These are phyloP conservation scores for Drosophila cyrtoloma DNA, from an alignment of 2,888 invertebrate genomes.

Conservation along the genomic window DNA sequence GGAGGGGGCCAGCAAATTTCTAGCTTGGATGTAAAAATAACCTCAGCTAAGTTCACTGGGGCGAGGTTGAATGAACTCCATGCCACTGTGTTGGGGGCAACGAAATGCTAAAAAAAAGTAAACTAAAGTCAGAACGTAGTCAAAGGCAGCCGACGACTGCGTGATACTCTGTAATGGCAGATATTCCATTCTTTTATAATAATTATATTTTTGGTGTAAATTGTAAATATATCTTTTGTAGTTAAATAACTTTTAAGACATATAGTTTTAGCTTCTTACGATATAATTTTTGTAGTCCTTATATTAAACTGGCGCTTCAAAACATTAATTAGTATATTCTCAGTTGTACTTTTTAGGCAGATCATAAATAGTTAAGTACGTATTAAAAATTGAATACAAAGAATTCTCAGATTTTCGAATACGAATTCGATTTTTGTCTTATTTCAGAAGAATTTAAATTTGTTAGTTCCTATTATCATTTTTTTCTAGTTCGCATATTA, in stretches of 20 bases:
- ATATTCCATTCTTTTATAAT: not conserved
- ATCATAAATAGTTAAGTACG: not conserved
- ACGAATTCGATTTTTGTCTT: accelerated
- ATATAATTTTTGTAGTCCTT: no score
- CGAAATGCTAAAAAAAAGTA: slow-evolving; percentile 29
- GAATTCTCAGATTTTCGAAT: not conserved
- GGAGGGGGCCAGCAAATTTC: slow-evolving; percentile 25
- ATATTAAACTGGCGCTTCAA: not conserved
- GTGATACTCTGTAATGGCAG: slow-evolving; percentile 3
- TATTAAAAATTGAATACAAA: not conserved
- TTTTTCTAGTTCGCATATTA: not conserved
- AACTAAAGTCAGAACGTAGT: slow-evolving; percentile 18
- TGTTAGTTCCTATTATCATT: not conserved
- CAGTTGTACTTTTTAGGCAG: not conserved
- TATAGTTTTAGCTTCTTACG: accelerated
- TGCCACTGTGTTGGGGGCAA: slow-evolving; percentile 50
- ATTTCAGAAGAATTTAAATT: not conserved
- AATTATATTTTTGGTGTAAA: not conserved
- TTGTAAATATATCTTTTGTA: not conserved
- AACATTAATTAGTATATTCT: not conserved
- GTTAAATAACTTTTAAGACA: not conserved
- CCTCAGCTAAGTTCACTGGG: slow-evolving; percentile 86
- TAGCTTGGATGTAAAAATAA: slow-evolving; percentile 83
- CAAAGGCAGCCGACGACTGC: not conserved
- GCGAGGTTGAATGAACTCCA: slow-evolving; percentile 85